phyloP scores from a whole-genome alignment of 2,113 vertebrate genomes.

The Garra rufa region DNA sequence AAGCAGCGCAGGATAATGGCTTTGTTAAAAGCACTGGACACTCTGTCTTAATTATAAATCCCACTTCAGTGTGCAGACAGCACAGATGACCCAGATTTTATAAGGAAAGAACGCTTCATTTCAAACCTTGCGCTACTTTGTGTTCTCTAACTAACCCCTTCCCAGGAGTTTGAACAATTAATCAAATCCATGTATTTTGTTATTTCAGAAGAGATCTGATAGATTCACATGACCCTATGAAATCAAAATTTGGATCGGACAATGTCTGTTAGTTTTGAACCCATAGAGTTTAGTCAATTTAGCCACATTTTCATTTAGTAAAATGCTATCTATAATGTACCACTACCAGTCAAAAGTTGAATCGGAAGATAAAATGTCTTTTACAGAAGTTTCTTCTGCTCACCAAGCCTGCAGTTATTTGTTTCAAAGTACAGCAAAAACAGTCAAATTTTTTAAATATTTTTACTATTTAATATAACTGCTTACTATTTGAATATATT shows the following conservation, averaged over 20 bases:
- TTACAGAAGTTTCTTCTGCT: no score
- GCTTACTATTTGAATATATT: no score
- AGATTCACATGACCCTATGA: not conserved
- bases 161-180: not conserved
- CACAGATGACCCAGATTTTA: not conserved
- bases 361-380: no score
- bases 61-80: not conserved
- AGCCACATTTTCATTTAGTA: not conserved
- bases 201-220: not conserved
- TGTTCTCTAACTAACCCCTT: not conserved
- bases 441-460: no score
- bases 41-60: not conserved
- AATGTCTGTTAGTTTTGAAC: not conserved
- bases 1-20: not conserved
- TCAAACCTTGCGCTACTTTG: not conserved
- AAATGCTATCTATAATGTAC: not conserved
- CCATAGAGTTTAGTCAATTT: not conserved
- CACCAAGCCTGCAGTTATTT: no score
- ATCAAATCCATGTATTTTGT: constrained; percentile 32
- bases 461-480: no score
- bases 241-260: not conserved
- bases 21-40: not conserved
- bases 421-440: no score
- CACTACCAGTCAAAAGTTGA: no score
- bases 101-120: not conserved